Percentiles rank a stretch among this genome's conserved stretches.
Conservation (phyloP, 2,888 invertebrate genomes). For the Acronicta leporina region DNA sequence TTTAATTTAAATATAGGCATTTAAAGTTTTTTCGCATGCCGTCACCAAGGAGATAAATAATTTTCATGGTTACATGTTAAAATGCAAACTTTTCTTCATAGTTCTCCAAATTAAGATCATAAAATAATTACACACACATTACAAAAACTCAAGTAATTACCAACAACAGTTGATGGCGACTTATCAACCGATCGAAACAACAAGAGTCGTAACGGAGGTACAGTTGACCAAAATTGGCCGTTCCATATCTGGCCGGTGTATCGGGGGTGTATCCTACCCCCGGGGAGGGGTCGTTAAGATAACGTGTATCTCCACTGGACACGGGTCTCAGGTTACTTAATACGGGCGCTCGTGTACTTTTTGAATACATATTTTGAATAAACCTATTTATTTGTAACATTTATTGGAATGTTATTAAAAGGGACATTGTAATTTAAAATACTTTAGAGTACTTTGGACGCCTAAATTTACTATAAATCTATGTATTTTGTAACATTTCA, state of each 20-base stretch:
- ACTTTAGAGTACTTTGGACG: too few relatives aligned
- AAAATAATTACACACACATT: conserved; percentile 37
- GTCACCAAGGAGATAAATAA: too few relatives aligned
- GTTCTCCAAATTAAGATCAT: not conserved
- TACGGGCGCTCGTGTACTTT: conserved; percentile 59
- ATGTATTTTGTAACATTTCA: too few relatives aligned
- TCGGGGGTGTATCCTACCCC: conserved; percentile 58
- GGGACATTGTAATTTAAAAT: too few relatives aligned
- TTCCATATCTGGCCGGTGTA: conserved; percentile 76
- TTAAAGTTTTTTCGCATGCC: too few relatives aligned
- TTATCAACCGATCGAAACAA: conserved; percentile 64
- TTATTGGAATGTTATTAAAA: not conserved
- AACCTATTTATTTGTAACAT: not conserved
- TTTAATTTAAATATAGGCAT: too few relatives aligned
- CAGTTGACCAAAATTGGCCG: conserved; percentile 82
- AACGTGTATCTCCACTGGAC: conserved; percentile 83
- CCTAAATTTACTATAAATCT: too few relatives aligned
- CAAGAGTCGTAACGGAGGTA: conserved; percentile 76
- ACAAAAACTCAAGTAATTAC: conserved; percentile 45
- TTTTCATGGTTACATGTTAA: not conserved
- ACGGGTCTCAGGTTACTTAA: conserved; percentile 76
- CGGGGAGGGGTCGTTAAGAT: conserved; percentile 81
- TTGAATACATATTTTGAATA: conserved; percentile 32
- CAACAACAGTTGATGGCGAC: conserved; percentile 38
- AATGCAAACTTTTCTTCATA: not conserved